These are phyloP conservation scores for Piezodorus guildinii DNA, from an alignment of 1,140 invertebrate species.

Conservation along the genomic window DNA sequence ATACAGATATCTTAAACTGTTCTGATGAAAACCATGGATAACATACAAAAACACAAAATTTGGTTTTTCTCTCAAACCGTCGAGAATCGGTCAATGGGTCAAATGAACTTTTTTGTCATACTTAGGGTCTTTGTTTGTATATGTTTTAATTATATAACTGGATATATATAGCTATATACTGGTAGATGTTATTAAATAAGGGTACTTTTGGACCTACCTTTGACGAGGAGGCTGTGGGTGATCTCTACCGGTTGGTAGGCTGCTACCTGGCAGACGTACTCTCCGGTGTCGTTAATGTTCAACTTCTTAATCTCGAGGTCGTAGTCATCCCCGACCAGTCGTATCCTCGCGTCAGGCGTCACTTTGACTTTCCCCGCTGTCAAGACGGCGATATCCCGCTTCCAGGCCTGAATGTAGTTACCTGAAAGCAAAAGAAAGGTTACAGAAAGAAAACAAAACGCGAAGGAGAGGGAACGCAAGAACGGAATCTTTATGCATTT, in stretches of 20 bases:
- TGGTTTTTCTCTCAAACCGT: too few relatives aligned
- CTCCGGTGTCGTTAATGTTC: conserved; percentile 43
- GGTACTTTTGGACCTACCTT: conserved; percentile 42
- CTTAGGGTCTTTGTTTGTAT: too few relatives aligned
- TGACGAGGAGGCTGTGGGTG: conserved; percentile 44
- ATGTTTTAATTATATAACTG: too few relatives aligned
- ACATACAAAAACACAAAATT: too few relatives aligned
- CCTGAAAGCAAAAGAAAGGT: conserved; percentile 31
- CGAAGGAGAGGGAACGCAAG: too few relatives aligned
- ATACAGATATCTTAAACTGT: too few relatives aligned
- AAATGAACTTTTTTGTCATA: too few relatives aligned
- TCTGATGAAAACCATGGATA: too few relatives aligned
- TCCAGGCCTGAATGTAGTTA: conserved; percentile 44
- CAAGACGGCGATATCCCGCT: conserved; percentile 44
- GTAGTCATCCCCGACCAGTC: conserved; percentile 39
- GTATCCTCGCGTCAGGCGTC: conserved; percentile 43
- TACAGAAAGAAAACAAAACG: background rate
- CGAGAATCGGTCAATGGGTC: too few relatives aligned
- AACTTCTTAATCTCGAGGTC: conserved; percentile 44
- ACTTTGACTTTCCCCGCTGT: conserved; percentile 45
- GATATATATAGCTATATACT: too few relatives aligned
- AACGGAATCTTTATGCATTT: too few relatives aligned
- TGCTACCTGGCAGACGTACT: conserved; percentile 48
- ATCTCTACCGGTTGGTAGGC: conserved; percentile 44
- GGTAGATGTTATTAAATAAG: too few relatives aligned